Evolutionary conservation across 2,797 vertebrate genomes (phyloP), one percentile per base, ranked within the genome.

Genomic region (Spea hammondii): DNA sequence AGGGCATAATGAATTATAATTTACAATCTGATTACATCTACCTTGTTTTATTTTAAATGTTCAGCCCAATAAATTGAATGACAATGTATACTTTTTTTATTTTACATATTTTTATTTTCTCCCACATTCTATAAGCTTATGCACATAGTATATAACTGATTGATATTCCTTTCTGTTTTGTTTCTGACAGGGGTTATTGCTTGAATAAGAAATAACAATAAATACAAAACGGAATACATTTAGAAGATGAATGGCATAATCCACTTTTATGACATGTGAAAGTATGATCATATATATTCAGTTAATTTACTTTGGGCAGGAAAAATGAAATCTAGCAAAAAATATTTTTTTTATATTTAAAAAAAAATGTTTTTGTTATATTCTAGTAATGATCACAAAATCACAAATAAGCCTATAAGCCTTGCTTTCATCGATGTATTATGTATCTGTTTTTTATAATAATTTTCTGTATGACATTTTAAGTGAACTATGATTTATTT

Each of bases 161-260:
- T 79, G 77, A 79, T 79, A 67, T 79, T 50, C 65, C 13, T 74
- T 17, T 68, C 48, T 79, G 32, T 67, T 72, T 65, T 74, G 64
- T 74, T 79, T 73, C 45, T 73, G 70, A 73, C 70, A 79, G 50
- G 59, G 77, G 59, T 72, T 79, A 73, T 73, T 67, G 71, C 77
- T 59, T 79, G 70, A 73, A 79, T 73, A 74, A 51, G 53, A 79
- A 73, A 67, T 65, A 79, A 73, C 69, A 66, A 67, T 78, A 78
- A 72, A 78, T 72, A 72, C 59, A 78, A 78, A 72, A 79, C 77
- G 66, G 65, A 79, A 73, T 74, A 60, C 59, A 79, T 74, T 74
- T 65, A 60, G 64, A 74, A 73, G 77, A 74, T 68, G 53, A 73
- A 74, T 78, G 53, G 51, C 45, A 50, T 60, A 68, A 68, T 79